A percentile compares a stretch with the other conserved stretches of the same genome.
phyloP scores from a whole-genome alignment of 2,888 invertebrate species.

The Cordylochernes scorpioides region DNA sequence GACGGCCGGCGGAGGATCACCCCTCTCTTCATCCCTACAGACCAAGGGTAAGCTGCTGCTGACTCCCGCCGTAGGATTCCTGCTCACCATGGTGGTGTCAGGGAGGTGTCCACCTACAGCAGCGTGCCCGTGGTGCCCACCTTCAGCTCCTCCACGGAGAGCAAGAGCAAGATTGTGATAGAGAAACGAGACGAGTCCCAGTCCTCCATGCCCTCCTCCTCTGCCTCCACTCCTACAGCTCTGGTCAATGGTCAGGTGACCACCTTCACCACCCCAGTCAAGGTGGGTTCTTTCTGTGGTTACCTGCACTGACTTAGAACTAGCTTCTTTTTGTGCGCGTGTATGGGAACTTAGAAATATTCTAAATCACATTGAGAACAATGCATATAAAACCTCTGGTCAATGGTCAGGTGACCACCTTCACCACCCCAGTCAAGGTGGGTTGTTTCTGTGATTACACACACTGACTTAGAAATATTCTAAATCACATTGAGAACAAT shows the following conservation, averaged over 20 bases:
- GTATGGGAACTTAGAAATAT: too few relatives aligned
- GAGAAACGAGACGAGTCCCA: conserved; percentile 33
- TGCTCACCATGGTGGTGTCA: conserved; percentile 3
- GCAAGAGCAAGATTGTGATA: conserved; percentile 49
- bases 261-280: background rate
- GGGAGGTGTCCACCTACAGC: conserved; percentile 9
- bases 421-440: conserved; percentile 1
- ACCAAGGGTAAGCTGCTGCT: too few relatives aligned
- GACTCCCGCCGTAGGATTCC: too few relatives aligned
- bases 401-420: background rate
- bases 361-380: too few relatives aligned
- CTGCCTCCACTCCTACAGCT: conserved; percentile 2
- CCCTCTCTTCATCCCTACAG: conserved; percentile 83
- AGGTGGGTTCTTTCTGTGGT: too few relatives aligned
- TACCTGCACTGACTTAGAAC: too few relatives aligned
- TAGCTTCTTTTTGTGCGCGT: too few relatives aligned
- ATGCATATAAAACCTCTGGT: too few relatives aligned
- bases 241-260: conserved; percentile 1
- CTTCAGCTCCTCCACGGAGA: conserved; percentile 38
- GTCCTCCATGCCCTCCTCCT: conserved; percentile 2
- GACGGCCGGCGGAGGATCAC: conserved; percentile 88
- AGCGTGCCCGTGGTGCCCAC: conserved; percentile 9
- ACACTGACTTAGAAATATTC: too few relatives aligned
- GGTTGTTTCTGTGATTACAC: too few relatives aligned
- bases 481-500: too few relatives aligned